A percentile compares a stretch with the other conserved stretches of the same genome.
These are phyloP conservation scores for Chelonus insularis DNA, from an alignment of 1,140 invertebrate genomes.

Conservation along the genomic window DNA sequence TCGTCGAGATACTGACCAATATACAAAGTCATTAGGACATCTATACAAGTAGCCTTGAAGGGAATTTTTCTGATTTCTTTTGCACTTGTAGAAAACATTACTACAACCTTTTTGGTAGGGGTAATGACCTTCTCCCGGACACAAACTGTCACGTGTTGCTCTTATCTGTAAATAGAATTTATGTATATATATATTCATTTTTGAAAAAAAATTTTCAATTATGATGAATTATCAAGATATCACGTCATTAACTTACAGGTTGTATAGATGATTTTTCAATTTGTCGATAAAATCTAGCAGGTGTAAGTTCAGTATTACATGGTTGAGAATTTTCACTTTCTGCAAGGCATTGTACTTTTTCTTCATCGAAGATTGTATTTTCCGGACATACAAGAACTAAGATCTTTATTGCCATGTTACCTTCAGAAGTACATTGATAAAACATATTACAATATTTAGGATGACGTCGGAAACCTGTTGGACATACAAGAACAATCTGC, in stretches of 20 bases:
- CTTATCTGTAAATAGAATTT: slow-evolving; percentile 63
- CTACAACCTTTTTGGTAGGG: slow-evolving; percentile 70
- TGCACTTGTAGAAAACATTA: slow-evolving; percentile 75
- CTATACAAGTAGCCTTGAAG: slow-evolving; percentile 73
- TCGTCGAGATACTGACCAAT: slow-evolving; percentile 74
- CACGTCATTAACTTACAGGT: slow-evolving; percentile 61
- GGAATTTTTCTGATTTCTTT: slow-evolving; percentile 54
- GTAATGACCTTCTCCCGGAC: slow-evolving; percentile 70
- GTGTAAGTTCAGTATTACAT: slow-evolving; percentile 62
- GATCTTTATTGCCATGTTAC: slow-evolving; percentile 71
- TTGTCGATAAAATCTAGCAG: slow-evolving; percentile 61
- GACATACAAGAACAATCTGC: slow-evolving; percentile 74
- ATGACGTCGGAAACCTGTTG: slow-evolving; percentile 79
- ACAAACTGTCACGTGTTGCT: slow-evolving; percentile 63
- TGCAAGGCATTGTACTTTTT: slow-evolving; percentile 70
- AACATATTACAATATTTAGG: slow-evolving; percentile 82
- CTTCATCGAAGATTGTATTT: slow-evolving; percentile 74
- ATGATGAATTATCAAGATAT: too few species aligned
- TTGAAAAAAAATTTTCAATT: not conserved
- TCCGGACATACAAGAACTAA: slow-evolving; percentile 75
- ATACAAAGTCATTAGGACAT: slow-evolving; percentile 75
- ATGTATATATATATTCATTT: not conserved
- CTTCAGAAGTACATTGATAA: slow-evolving; percentile 75
- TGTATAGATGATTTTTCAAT: slow-evolving; percentile 59
- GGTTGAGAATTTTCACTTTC: slow-evolving; percentile 62